Base-by-base conservation (phyloP, 2,888 invertebrate species). In the Cerceris rybyensis region DNA sequence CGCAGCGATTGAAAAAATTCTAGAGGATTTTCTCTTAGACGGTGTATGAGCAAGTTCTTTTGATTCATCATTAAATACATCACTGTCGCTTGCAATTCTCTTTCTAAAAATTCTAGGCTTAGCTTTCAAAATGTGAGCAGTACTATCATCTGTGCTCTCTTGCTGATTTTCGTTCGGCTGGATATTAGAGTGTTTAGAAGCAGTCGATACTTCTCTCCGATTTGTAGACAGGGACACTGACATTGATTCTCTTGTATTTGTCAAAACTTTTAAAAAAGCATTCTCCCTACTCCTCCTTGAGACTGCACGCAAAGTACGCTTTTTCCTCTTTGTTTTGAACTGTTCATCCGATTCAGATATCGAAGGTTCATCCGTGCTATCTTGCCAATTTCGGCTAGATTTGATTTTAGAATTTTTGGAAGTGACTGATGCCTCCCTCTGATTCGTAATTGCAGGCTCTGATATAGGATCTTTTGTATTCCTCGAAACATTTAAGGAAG, bases 41-140 rank as follows among this genome's bases (percentile, higher is more conserved):
- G 14, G 16, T 16, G 0, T 9, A 60, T 50, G n/a, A 0, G 39
- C 13, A 17, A 43, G 13, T 9, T 71, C 11, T 9, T 50, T 42
- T 2, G 80, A 42, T 17, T 72, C 7, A 52, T 82, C 65, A 1
- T 73, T 66, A 65, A 84, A 86, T 0, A 61, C 13, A 63, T 74
- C 50, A 7, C 28, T 63, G 0, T n/a, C 13, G 7, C 16, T n/a
- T 42, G n/a, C 28, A 13, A 4, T 7, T 49, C 17, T 71, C 60
- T 57, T 59, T 9, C 7, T 59, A 59, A 54, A 67, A 54, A 85
- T 39, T n/a, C 7, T 59, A 60, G 66, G 14, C 43, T 67, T 85
- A 9, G 13, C 41, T 65, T 76, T 87, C 17, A 75, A 43, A 41
- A 83, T 67, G n/a, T 68, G 49, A n/a, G 7, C 59, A 0, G 55